Evolutionary conservation across 2,888 invertebrate species (phyloP), one percentile per base, ranked within the genome.

Genomic region (Druceiella hillmani): DNA sequence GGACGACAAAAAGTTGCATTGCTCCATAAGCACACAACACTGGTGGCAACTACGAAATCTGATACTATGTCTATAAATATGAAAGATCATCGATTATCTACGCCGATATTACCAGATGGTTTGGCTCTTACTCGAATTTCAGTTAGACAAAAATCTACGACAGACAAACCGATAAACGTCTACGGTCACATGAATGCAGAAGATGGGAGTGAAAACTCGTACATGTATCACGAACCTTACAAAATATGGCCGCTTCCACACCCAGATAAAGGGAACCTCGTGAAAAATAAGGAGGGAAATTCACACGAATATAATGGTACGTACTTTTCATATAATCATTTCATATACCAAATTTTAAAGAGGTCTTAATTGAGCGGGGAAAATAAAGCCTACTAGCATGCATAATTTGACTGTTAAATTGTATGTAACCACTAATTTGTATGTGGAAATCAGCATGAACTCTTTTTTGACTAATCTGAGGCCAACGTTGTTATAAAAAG

Each of bases 11-110:
- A 59, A 45, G 12, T 27, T 3, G 78, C 79, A 2, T 64, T 79
- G 2, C 61, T 79, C 17, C 78, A 78, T 55, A 78, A 78, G 51
- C 79, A 78, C 57, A 75, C 77, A 5, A 74, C 75, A 1, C 56
- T 77, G 28, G 66, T 76, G 10, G 75, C 75, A 39, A 69, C 74
- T 44, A 70, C 74, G 36, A 67, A 75, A 15, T 70, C 75, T 1
- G 68, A 71, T 2, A 4, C 31, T 16, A 70, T 70, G 24, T 71
- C 76, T 15, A 75, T 77, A 47, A 74, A 74, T 53, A 74, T 76
- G 68, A 75, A 77, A 50, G 76, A 77, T 50, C 53, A 72, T 36
- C 67, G 70, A 51, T 70, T 74, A 51, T 72, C 74, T 55, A 62
- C 70, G 52, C 66, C 74, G 2, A 74, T 74, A 10, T 75, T 76